Conservation (phyloP, 1,140 invertebrate species). For the Hesperophylax magnus region DNA sequence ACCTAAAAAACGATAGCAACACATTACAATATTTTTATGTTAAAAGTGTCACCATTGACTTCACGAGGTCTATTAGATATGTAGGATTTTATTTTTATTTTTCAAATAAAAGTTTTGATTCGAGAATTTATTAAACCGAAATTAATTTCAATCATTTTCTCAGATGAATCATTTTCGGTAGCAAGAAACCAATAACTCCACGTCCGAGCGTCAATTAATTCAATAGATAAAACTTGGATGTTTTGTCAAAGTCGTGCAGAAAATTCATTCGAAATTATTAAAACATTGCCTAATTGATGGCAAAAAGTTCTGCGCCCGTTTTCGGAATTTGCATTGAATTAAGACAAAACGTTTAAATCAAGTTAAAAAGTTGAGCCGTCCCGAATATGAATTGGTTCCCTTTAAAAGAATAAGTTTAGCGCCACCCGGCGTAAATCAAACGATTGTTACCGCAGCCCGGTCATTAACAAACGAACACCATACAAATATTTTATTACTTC, state of each 20-base stretch:
- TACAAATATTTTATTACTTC: slow-evolving; percentile 56
- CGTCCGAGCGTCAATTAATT: neutral
- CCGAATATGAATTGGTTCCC: slow-evolving; percentile 12
- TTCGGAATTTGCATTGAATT: slow-evolving; percentile 23
- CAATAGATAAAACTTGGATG: neutral
- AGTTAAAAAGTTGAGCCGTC: slow-evolving; percentile 19
- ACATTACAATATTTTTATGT: too few species aligned
- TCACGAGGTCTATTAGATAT: too few species aligned
- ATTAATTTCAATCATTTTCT: too few species aligned
- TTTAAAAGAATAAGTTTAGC: slow-evolving; percentile 17
- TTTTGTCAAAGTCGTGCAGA: neutral
- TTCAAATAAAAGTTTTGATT: too few species aligned
- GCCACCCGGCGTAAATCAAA: slow-evolving; percentile 45
- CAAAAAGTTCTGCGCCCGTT: slow-evolving; percentile 7
- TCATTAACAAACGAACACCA: slow-evolving; percentile 55
- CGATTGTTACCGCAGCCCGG: slow-evolving; percentile 46
- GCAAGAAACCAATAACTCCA: too few species aligned
- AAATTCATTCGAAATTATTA: slow-evolving; percentile 4
- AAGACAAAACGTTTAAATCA: slow-evolving; percentile 32
- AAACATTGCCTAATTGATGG: slow-evolving; percentile 17
- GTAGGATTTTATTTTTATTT: too few species aligned
- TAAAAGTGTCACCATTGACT: too few species aligned
- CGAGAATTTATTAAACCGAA: too few species aligned
- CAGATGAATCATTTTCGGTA: too few species aligned
- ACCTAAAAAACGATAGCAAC: too few species aligned